These are phyloP conservation scores for Epinephelus malabaricus DNA, from an alignment of 2,797 vertebrate genomes.

Conservation along the genomic window DNA sequence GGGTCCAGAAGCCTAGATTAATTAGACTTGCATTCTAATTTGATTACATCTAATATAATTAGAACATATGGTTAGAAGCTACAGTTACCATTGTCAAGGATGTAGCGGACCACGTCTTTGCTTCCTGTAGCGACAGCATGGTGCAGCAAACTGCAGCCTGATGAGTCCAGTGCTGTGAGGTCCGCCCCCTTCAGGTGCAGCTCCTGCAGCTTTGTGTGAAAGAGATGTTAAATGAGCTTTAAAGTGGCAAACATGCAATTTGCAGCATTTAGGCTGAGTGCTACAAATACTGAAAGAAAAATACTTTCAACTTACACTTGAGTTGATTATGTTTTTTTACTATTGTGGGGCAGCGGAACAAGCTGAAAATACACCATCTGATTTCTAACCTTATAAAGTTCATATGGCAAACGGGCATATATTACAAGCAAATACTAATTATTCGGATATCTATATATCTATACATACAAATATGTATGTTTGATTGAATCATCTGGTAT, in stretches of 20 bases:
- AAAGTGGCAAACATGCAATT: neutral
- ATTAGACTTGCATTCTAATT: no score
- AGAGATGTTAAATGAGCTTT: neutral
- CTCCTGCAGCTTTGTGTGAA: slow-evolving; percentile 87
- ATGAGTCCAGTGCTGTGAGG: slow-evolving; percentile 86
- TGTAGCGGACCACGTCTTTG: slow-evolving; percentile 95
- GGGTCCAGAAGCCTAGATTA: no score
- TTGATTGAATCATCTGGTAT: no score
- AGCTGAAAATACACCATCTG: no score
- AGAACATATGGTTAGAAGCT: neutral
- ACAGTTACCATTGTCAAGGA: slow-evolving; percentile 91
- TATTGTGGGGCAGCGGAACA: no score
- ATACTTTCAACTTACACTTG: no score
- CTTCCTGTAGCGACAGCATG: slow-evolving; percentile 90
- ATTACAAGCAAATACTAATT: no score
- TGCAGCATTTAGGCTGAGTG: neutral
- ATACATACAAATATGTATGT: no score
- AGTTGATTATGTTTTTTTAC: no score
- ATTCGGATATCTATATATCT: no score
- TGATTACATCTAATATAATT: neutral
- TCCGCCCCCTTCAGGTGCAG: slow-evolving; percentile 90
- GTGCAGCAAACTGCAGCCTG: slow-evolving; percentile 90
- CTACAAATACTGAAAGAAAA: neutral
- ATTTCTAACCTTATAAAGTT: no score
- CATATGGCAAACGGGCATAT: no score